A percentile compares a stretch with the other conserved stretches of the same genome.
These are phyloP conservation scores for Dipodomys ordii DNA, from an alignment of 2,113 vertebrate genomes.

Conservation along the genomic window DNA sequence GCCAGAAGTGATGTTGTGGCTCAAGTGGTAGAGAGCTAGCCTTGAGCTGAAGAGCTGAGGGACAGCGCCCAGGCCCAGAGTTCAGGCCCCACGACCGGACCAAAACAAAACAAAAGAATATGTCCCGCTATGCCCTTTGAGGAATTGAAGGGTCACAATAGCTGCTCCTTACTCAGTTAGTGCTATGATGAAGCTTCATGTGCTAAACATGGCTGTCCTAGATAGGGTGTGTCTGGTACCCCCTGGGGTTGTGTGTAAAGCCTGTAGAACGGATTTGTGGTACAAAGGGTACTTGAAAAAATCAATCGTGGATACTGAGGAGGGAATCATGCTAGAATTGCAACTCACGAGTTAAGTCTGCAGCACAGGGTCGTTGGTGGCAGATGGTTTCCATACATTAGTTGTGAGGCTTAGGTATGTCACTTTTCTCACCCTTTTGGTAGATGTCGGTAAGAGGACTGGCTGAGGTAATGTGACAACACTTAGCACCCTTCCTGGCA, in stretches of 20 bases:
- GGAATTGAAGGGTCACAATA: slow-evolving; percentile 7
- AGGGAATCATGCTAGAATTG: background rate
- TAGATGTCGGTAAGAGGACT: background rate
- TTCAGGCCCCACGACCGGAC: too few relatives aligned
- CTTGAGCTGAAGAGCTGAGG: too few relatives aligned
- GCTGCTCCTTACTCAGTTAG: background rate
- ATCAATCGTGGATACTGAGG: background rate
- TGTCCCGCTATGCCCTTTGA: background rate
- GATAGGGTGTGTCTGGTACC: too few relatives aligned
- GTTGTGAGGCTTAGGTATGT: background rate
- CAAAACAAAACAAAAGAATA: too few relatives aligned
- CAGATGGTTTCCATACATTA: background rate
- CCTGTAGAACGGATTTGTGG: background rate
- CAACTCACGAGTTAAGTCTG: background rate
- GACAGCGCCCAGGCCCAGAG: too few relatives aligned
- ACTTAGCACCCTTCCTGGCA: background rate
- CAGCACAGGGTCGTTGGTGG: background rate
- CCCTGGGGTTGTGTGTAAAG: background rate
- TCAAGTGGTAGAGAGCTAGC: too few relatives aligned
- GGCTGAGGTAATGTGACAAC: background rate
- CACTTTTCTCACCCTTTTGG: background rate
- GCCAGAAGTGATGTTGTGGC: too few relatives aligned
- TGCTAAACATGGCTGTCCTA: background rate
- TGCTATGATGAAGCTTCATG: background rate
- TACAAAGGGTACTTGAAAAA: slow-evolving; percentile 24